Base-by-base conservation (phyloP, 2,797 vertebrate species). In the Arnoldichthys spilopterus region DNA sequence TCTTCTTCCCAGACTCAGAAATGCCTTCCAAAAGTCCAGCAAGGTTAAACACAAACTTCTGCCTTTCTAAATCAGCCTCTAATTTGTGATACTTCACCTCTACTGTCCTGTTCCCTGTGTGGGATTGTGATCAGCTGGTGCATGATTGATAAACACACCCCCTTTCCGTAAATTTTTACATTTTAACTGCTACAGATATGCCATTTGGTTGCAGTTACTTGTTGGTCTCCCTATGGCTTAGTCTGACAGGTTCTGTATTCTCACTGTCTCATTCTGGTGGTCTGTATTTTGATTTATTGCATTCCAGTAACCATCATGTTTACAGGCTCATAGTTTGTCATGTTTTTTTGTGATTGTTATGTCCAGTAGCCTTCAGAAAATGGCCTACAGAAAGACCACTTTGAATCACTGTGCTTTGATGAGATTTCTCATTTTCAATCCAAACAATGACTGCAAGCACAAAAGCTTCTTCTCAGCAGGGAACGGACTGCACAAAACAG, bases 21-120 rank as follows among this genome's bases (percentile, higher is more conserved):
- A 90, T 93, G 92, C 91, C 94, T 94, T 95, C 93, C 93, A 94
- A 94, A 95, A 95, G 93, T 94, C 92, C 91, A 91, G 90, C 94
- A 95, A 95, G 94, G 94, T 95, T 94, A 94, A 94, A 93, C 88
- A 90, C 90, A 93, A 94, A 95, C 93, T 95, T 94, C 88, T 86
- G 90, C 87, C 86, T 91, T 89, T 56, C 90, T 79, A 75, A 90
- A 89, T 90, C 83, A 63, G 72, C 58, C 62, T 87, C 88, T 90
- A 82, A 82, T 86, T 86, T 88, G 72, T 85, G 79, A 71, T 63
- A 76, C 78, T 81, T 87, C 53, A 76, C 68, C 58, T 79, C 70
- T 66, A 47, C 75, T 56, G 54, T 81, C 76, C 63, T 59, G 56
- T 56, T 76, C 70, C 54, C 26, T 68, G 30, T 81, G 74, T 47